A percentile compares a stretch with the other conserved stretches of the same genome.
phyloP scores from a whole-genome alignment of 2,113 vertebrate species.

The Motacilla tschutschensis region DNA sequence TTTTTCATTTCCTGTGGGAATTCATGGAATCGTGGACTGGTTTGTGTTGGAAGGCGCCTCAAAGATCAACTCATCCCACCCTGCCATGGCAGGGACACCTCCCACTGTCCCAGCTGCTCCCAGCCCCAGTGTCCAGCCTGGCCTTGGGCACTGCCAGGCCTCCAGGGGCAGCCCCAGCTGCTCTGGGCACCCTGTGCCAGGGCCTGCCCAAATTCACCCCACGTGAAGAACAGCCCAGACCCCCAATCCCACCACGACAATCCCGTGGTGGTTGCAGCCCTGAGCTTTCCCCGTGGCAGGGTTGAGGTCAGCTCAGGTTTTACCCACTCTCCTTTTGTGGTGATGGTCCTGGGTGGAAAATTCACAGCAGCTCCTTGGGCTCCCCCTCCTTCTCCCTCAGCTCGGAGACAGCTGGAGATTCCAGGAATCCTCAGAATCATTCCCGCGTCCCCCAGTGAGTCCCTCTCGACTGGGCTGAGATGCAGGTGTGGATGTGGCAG shows the following conservation, averaged over 20 bases:
- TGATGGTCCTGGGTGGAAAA: not conserved
- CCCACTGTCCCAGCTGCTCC: rapidly evolving
- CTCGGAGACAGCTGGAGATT: not conserved
- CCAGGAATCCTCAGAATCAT: not conserved
- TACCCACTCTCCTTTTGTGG: rapidly evolving
- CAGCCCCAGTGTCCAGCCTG: rapidly evolving
- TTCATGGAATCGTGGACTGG: not conserved
- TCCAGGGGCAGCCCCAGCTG: not conserved
- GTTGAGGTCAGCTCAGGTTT: not conserved
- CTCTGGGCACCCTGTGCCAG: not conserved
- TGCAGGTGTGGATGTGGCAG: not conserved
- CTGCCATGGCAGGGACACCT: not conserved
- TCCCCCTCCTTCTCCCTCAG: not conserved
- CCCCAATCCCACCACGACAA: not conserved
- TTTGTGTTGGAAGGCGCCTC: not conserved
- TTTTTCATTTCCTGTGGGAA: not conserved
- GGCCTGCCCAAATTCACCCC: not conserved
- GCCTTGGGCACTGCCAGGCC: not conserved
- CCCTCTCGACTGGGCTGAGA: not conserved
- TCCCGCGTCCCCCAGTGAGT: not conserved
- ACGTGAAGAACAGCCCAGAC: not conserved
- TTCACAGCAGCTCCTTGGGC: not conserved
- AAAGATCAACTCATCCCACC: not conserved
- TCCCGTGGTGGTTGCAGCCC: rapidly evolving
- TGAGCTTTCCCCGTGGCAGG: not conserved